Conservation (phyloP, 2,888 invertebrate genomes). For the Drosophila prolongata region DNA sequence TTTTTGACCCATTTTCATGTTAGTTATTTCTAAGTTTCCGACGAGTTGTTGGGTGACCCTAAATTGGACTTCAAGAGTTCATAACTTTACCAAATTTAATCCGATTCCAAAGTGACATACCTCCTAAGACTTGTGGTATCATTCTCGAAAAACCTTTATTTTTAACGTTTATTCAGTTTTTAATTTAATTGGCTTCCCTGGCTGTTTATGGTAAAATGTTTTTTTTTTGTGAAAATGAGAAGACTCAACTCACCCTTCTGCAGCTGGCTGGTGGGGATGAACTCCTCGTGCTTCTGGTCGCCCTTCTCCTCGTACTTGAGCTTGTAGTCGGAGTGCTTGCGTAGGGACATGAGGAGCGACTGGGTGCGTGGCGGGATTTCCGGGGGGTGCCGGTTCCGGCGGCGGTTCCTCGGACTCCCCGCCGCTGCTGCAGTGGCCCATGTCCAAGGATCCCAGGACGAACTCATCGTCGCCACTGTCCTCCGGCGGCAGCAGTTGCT, state of each 20-base stretch:
- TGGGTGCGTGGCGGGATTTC: constrained; percentile 94
- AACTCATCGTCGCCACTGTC: constrained; percentile 25
- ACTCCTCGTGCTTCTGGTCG: constrained; percentile 84
- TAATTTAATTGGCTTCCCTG: no score
- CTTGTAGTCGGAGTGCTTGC: constrained; percentile 84
- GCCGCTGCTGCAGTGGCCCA: constrained; percentile 48
- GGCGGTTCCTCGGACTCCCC: constrained; percentile 87
- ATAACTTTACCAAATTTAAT: no score
- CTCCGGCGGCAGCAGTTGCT: constrained; percentile 53
- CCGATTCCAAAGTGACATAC: no score
- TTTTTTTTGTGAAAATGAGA: no score
- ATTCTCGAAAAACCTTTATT: no score
- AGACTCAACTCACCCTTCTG: constrained; percentile 63
- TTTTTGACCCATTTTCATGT: no score
- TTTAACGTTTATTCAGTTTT: no score
- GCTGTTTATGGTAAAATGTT: no score
- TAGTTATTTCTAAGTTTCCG: no score
- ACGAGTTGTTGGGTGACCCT: no score
- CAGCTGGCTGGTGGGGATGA: constrained; percentile 83
- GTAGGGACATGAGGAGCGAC: constrained; percentile 87
- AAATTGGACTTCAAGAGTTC: no score
- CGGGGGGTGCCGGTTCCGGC: constrained; percentile 92
- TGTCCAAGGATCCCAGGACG: constrained; percentile 39
- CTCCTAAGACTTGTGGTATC: no score
- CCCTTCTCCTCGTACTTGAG: constrained; percentile 84